Evolutionary conservation across 2,113 vertebrate genomes (phyloP).

Genomic region (Istiophorus platypterus): DNA sequence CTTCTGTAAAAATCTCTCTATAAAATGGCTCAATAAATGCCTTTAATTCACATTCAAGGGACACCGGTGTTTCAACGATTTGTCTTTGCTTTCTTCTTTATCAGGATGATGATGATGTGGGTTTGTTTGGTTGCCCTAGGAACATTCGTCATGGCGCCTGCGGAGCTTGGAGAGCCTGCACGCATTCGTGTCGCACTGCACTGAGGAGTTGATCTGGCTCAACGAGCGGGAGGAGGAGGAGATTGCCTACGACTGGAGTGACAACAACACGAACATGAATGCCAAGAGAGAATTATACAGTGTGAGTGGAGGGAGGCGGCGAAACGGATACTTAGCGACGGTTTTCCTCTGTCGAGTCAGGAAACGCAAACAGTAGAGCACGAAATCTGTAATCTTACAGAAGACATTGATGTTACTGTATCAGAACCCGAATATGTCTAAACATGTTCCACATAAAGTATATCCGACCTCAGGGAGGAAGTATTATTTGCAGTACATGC

Average conservation of each 20-base stretch:
- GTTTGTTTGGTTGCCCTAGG: conserved; percentile 84
- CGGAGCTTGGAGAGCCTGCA: conserved; percentile 93
- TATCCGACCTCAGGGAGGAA: not conserved
- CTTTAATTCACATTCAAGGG: not conserved
- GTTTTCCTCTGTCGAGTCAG: not conserved
- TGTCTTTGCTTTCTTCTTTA: not conserved
- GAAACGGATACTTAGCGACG: not conserved
- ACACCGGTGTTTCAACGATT: not conserved
- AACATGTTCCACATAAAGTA: not conserved
- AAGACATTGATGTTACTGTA: not conserved
- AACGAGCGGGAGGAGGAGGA: conserved; percentile 99
- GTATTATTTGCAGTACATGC: not conserved
- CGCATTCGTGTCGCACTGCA: conserved; percentile 92
- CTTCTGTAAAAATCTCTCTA: not conserved
- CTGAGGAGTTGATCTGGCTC: conserved; percentile 97
- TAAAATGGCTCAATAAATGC: not conserved
- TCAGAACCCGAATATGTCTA: not conserved
- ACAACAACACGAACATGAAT: conserved; percentile 90
- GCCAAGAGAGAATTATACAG: conserved; percentile 92
- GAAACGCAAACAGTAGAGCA: not conserved
- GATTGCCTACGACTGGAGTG: conserved; percentile 96
- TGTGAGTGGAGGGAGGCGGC: conserved; percentile 82
- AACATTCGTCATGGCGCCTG: conserved; percentile 94
- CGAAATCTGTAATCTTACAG: not conserved
- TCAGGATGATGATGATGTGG: conserved; percentile 41